Evolutionary conservation across 2,113 vertebrate species (phyloP).

Genomic region (Trogon melanurus): DNA sequence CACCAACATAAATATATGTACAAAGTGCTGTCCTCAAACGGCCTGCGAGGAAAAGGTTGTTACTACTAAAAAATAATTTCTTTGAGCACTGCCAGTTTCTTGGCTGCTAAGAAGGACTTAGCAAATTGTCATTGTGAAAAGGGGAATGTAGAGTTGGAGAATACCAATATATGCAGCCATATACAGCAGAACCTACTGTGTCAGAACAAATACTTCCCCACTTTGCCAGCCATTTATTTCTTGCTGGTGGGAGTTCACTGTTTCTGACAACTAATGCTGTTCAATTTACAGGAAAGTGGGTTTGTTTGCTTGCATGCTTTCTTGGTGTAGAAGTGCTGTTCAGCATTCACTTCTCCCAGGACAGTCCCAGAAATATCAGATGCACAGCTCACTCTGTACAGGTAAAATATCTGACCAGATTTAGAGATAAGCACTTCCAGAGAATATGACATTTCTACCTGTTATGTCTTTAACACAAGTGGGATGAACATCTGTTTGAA

Average conservation of each 20-base stretch:
- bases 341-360: neutral
- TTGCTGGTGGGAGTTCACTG: neutral
- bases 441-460: neutral
- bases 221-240: neutral
- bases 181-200: neutral
- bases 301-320: neutral
- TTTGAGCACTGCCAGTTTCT: neutral
- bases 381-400: neutral
- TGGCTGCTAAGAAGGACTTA: neutral
- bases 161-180: neutral
- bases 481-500: neutral
- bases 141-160: neutral
- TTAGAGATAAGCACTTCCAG: neutral
- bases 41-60: neutral
- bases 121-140: neutral
- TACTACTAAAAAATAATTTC: neutral
- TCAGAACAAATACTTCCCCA: neutral
- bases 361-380: neutral
- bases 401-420: neutral
- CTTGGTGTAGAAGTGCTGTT: neutral
- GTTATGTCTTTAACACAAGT: neutral
- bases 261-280: neutral
- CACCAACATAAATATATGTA: neutral
- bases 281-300: neutral
- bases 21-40: neutral